These are phyloP conservation scores for Cladorhizidae sp. DNA, from an alignment of 37 sponge, comb jelly and placozoan species.

Conservation along the genomic window DNA sequence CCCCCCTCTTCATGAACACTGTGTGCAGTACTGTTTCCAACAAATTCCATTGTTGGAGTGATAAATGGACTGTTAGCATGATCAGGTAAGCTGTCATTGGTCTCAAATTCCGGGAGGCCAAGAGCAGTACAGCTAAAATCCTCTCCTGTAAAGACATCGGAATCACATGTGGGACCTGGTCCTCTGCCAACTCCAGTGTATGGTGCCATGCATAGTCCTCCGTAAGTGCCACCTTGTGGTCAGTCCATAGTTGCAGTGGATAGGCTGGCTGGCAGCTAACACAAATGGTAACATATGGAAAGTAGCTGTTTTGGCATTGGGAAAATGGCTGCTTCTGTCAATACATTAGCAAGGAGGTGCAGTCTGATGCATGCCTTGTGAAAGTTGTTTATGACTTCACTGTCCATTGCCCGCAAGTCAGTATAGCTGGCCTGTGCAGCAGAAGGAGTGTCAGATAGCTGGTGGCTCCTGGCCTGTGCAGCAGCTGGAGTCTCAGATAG, in stretches of 20 bases:
- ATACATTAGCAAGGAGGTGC: neutral
- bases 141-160: neutral
- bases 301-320: neutral
- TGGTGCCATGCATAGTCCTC: conserved; percentile 1
- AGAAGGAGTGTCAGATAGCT: conserved; percentile 8
- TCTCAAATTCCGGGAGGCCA: neutral
- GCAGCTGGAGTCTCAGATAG: neutral
- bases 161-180: neutral
- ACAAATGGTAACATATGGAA: neutral
- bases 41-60: neutral
- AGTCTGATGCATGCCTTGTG: neutral
- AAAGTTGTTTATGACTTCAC: neutral
- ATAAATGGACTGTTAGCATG: neutral
- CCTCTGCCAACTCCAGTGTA: neutral
- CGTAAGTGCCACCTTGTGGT: neutral
- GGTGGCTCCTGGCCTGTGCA: neutral
- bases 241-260: neutral
- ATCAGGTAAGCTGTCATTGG: neutral
- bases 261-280: neutral
- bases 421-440: neutral
- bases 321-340: neutral
- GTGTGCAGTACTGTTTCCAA: neutral
- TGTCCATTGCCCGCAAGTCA: neutral
- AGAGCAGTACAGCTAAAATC: neutral
- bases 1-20: neutral